Percentiles rank a stretch among this genome's conserved stretches.
Conservation (phyloP, 2,888 invertebrate species). For the Belgica antarctica region DNA sequence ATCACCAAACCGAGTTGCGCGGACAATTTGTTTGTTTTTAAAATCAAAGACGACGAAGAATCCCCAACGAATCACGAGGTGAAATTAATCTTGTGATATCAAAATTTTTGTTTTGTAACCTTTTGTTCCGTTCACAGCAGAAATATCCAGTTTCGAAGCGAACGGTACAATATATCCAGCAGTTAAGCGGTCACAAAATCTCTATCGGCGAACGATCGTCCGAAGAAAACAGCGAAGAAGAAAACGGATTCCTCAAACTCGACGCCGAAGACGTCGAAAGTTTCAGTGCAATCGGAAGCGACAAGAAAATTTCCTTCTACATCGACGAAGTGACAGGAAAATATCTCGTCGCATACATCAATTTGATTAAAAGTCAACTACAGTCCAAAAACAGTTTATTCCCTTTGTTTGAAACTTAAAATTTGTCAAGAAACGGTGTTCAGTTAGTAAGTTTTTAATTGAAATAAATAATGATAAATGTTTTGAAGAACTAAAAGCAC, state of each 20-base stretch:
- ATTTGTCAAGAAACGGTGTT: no score
- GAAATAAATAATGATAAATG: no score
- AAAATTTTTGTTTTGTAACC: no score
- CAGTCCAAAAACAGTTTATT: conserved; percentile 8
- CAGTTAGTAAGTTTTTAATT: no score
- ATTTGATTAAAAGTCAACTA: conserved; percentile 29
- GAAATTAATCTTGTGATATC: no score
- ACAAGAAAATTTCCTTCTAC: conserved; percentile 34
- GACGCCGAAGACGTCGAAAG: conserved; percentile 5
- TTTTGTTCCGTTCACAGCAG: background rate
- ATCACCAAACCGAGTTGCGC: background rate
- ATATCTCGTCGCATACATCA: conserved; percentile 32
- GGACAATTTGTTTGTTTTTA: conserved; percentile 38
- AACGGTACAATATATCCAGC: conserved; percentile 24
- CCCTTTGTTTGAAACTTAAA: conserved; percentile 23
- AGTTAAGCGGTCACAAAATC: background rate
- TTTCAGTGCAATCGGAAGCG: background rate
- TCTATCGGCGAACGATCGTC: background rate
- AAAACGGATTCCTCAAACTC: background rate
- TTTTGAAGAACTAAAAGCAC: no score
- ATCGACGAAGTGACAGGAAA: conserved; percentile 29
- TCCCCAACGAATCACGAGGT: conserved; percentile 4
- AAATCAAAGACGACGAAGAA: conserved; percentile 5
- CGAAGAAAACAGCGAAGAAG: conserved; percentile 18
- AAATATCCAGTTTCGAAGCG: conserved; percentile 30